phyloP scores from a whole-genome alignment of 2,888 invertebrate species.

The Chymomyza fuscimana region DNA sequence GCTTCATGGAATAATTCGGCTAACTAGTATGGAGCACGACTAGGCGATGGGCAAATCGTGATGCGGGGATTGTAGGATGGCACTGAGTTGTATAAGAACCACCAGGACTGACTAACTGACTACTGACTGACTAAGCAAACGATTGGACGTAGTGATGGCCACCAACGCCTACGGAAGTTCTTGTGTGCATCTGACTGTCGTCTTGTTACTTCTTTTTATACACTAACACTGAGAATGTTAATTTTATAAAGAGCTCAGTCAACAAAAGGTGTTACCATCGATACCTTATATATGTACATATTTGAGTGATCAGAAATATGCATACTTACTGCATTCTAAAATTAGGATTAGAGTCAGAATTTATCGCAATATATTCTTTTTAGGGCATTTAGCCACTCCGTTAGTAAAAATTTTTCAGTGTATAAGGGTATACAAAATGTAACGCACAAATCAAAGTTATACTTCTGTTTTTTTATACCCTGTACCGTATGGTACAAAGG shows the following conservation, averaged over 20 bases:
- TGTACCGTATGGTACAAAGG: too few species aligned
- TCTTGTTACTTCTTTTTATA: background rate
- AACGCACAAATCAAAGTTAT: background rate
- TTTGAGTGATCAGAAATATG: too few species aligned
- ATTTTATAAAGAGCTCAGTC: background rate
- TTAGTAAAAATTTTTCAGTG: background rate
- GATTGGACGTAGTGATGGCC: background rate
- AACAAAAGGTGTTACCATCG: too few species aligned
- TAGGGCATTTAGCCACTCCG: too few species aligned
- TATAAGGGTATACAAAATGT: background rate
- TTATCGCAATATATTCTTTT: too few species aligned
- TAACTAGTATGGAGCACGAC: background rate
- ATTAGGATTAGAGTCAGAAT: too few species aligned
- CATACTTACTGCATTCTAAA: too few species aligned
- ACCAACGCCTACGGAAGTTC: background rate
- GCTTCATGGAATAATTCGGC: slow-evolving; percentile 65
- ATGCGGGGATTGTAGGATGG: too few species aligned
- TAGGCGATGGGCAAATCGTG: background rate
- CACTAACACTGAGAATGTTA: background rate
- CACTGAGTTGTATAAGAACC: too few species aligned
- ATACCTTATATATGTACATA: too few species aligned
- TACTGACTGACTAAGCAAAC: background rate
- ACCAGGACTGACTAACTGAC: background rate
- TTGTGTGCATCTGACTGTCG: background rate
- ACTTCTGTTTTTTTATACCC: background rate